Evolutionary conservation across 2,113 vertebrate genomes (phyloP), one percentile per base, ranked within the genome.

Genomic region (Mastomys coucha): DNA sequence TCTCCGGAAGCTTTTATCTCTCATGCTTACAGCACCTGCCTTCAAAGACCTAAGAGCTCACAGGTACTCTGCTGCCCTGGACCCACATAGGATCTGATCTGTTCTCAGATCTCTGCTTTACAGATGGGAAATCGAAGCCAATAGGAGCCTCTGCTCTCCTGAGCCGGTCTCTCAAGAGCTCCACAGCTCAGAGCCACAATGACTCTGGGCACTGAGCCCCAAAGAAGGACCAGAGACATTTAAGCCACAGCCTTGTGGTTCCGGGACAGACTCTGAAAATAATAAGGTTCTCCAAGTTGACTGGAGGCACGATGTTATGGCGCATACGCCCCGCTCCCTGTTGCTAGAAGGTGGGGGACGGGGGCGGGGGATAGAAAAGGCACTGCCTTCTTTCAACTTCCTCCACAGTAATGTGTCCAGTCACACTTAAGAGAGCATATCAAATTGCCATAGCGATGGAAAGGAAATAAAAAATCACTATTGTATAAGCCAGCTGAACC

Each of bases 1-100:
- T 97, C 87, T 94, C 90, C 1, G 31, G 96, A 88, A 95, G 84
- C 80, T 89, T 92, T 96, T 45, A 81, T 97, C 94, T 96, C 92
- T 13, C 17, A 4, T 70, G 51, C 53, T 82, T 42, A 82, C 11
- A 92, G 91, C 94, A 95, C 70, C 94, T 96, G 93, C 85, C 58
- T 96, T 95, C 96, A 97, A 93, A 97, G 93, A 26, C 88, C 39
- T 10, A 26, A 69, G 31, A 28, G 28, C 80, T 93, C 12, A 4
- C 33, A 56, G 70, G 67, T 22, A 9, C 63, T 75, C 22, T 51
- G n/a, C 42, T 28, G 2, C 73, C 73, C 82, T 84, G 70, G 76
- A 86, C 0, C 0, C 69, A 1, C 31, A 13, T 26, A 56, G 31
- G 60, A 26, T 82, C 92, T 56, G 13, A 56, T 56, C 63, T 3